Base-by-base conservation (phyloP, 2,888 invertebrate species). In the Parnassius orleans region DNA sequence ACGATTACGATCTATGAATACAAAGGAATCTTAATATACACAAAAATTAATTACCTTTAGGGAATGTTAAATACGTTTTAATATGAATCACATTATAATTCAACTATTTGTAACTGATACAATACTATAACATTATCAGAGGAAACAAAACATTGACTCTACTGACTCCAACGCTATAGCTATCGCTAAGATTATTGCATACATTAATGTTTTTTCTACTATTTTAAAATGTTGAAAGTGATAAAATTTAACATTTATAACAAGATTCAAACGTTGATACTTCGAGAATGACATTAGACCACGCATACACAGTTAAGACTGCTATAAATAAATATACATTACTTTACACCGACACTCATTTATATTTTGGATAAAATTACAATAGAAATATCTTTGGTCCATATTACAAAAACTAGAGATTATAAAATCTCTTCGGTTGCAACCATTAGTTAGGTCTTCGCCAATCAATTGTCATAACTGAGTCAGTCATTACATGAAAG, bases 201-300 rank as follows among this genome's bases (percentile, higher is more conserved):
- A 67, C 44, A 64, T 68, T 54, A 65, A 64, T 66, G 60, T 63
- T 70, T 70, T 67, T 67, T 67, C 71, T 64, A 63, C 65, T 70
- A 71, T 78, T 48, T 78, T 77, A 75, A 78, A 77, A 81, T 75
- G 73, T 78, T 77, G 74, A 77, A 76, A 83, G 76, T 74, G 78
- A 83, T 87, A 87, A 87, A 86, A 86, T 89, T 84, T 84, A 78
- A 85, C 81, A 87, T 71, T 77, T 83, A 85, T 82, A 87, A 86
- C 86, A 86, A 81, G 73, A 73, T 78, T 78, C 79, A 81, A 77
- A 75, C 77, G 78, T 77, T 72, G 66, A 65, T 62, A 66, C 70
- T 65, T 69, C 69, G 71, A 75, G 77, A 66, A 59, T 47, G 76
- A 78, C 63, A 42, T 42, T 51, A 52, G 75, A 77, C 76, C 75